phyloP scores from a whole-genome alignment of 1,140 invertebrate genomes.

The Mizuhopecten yessoensis region DNA sequence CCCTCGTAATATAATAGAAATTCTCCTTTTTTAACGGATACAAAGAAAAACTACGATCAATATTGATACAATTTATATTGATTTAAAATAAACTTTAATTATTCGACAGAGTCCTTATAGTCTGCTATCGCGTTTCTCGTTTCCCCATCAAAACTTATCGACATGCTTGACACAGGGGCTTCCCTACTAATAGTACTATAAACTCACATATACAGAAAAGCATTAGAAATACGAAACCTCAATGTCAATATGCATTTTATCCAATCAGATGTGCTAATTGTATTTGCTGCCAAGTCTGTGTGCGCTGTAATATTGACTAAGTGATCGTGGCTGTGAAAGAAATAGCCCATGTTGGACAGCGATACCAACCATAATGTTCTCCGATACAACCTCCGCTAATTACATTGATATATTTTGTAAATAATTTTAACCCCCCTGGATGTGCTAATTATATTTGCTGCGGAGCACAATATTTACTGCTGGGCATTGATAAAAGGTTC shows the following conservation, averaged over 20 bases:
- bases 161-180: background rate
- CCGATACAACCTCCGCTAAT: background rate
- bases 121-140: background rate
- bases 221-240: background rate
- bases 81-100: background rate
- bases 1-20: background rate
- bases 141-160: background rate
- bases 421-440: constrained; percentile 38
- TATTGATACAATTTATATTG: constrained; percentile 16
- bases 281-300: background rate
- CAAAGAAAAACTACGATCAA: background rate
- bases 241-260: constrained; percentile 22
- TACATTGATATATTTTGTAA: constrained; percentile 40
- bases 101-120: background rate
- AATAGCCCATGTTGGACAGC: background rate
- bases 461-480: constrained; percentile 12
- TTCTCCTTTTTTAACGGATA: background rate
- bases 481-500: constrained; percentile 18
- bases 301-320: constrained; percentile 5
- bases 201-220: background rate
- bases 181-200: background rate
- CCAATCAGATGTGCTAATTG: constrained; percentile 31
- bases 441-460: constrained; percentile 27
- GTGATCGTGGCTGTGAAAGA: background rate
- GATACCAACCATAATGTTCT: background rate